Conservation (phyloP, 2,888 invertebrate genomes). For the Eremobia ochroleuca region DNA sequence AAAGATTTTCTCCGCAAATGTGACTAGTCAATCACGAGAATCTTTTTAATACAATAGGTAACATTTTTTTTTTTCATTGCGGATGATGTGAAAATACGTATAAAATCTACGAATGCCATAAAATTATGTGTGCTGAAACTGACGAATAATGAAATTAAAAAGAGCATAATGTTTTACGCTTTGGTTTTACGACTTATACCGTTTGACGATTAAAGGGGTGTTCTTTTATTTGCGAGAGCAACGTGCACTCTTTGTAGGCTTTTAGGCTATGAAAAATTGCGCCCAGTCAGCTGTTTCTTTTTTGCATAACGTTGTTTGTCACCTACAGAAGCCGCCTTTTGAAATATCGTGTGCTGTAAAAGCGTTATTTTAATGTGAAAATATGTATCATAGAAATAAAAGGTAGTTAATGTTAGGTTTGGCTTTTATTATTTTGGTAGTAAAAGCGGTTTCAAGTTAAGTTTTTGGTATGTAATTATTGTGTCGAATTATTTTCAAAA, state of each 20-base stretch:
- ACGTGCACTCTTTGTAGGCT: constrained; percentile 47
- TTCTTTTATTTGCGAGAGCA: constrained; percentile 34
- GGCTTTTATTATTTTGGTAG: background rate
- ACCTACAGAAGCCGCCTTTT: constrained; percentile 34
- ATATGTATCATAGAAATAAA: background rate
- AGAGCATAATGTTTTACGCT: background rate
- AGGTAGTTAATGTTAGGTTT: background rate
- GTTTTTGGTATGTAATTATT: background rate
- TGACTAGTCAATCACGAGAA: background rate
- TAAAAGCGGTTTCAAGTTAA: background rate
- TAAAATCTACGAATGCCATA: background rate
- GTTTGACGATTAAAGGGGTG: constrained; percentile 36
- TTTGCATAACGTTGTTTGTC: constrained; percentile 54
- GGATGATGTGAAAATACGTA: background rate
- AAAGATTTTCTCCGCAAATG: background rate
- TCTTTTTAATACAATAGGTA: background rate
- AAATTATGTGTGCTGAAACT: background rate
- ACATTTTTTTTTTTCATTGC: background rate
- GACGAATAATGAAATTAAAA: constrained; percentile 8
- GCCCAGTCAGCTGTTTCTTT: constrained; percentile 50
- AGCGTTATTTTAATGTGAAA: constrained; percentile 13
- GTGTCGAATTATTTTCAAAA: background rate
- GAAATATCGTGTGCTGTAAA: constrained; percentile 40
- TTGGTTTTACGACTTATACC: constrained; percentile 24
- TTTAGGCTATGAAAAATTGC: constrained; percentile 59